These are phyloP conservation scores for Neoseiulus cucumeris DNA, from an alignment of 1,140 invertebrate species.

Conservation along the genomic window DNA sequence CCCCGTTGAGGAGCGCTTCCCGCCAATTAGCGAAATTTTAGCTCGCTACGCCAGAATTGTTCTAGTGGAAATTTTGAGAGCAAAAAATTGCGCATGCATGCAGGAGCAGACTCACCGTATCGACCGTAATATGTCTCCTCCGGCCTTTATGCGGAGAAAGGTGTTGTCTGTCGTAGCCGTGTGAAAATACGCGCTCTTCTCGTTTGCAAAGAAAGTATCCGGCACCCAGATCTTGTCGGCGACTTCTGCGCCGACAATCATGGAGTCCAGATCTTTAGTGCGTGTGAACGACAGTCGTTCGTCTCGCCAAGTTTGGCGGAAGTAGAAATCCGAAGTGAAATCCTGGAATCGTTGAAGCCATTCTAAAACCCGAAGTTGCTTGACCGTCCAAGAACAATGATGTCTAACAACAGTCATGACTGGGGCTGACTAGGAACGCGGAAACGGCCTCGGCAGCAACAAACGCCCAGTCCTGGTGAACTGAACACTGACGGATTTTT, in stretches of 20 bases:
- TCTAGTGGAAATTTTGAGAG: too few species aligned
- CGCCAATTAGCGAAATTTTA: too few species aligned
- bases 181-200: conserved; percentile 36
- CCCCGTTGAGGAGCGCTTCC: too few species aligned
- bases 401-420: too few species aligned
- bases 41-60: too few species aligned
- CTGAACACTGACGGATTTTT: too few species aligned
- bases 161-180: conserved; percentile 34
- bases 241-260: conserved; percentile 34
- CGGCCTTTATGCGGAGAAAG: conserved; percentile 32
- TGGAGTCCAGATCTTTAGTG: conserved; percentile 26
- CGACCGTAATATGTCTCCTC: conserved; percentile 31
- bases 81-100: neutral
- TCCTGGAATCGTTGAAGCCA: conserved; percentile 33
- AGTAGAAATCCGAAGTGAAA: conserved; percentile 38
- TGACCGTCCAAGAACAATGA: too few species aligned
- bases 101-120: conserved; percentile 27
- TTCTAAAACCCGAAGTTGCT: too few species aligned
- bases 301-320: conserved; percentile 36
- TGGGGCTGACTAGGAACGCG: too few species aligned
- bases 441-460: too few species aligned
- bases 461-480: too few species aligned
- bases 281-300: conserved; percentile 31
- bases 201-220: conserved; percentile 37
- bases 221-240: conserved; percentile 35